These are phyloP conservation scores for Siniperca scherzeri DNA, from an alignment of 2,797 vertebrate genomes.

Conservation along the genomic window DNA sequence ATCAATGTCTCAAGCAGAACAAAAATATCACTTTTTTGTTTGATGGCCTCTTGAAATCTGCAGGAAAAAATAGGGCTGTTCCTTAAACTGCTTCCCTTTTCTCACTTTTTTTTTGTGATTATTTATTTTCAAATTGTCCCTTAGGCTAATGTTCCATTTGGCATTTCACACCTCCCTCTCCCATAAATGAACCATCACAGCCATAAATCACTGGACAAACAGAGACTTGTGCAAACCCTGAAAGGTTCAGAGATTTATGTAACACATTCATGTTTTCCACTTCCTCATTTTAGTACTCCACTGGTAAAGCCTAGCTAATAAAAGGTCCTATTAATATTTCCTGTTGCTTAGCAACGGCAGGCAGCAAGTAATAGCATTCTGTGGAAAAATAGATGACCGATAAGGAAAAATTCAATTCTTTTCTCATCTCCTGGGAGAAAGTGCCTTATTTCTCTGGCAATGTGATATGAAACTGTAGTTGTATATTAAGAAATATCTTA, in stretches of 20 bases:
- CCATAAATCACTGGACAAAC: constrained; percentile 99
- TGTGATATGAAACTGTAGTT: constrained; percentile 98
- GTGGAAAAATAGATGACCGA: constrained; percentile 99
- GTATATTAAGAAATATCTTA: constrained; percentile 89
- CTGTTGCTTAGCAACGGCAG: constrained; percentile 98
- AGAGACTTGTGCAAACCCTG: constrained; percentile 97
- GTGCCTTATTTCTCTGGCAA: constrained; percentile 98
- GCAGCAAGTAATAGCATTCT: constrained; percentile 99
- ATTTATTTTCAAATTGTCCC: constrained; percentile 99
- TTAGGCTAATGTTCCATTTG: constrained; percentile 98
- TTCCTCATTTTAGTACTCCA: constrained; percentile 99
- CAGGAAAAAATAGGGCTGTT: constrained; percentile 47
- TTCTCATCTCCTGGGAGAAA: constrained; percentile 99
- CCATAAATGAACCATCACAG: constrained; percentile 99
- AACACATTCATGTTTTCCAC: constrained; percentile 99
- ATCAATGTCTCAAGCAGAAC: constrained; percentile 70
- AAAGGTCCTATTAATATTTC: constrained; percentile 99
- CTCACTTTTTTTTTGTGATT: constrained; percentile 94
- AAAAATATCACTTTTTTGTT: constrained; percentile 66
- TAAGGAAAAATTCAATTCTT: constrained; percentile 99
- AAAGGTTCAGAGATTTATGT: constrained; percentile 99
- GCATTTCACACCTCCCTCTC: constrained; percentile 96
- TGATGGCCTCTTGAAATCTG: constrained; percentile 71
- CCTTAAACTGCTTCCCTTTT: constrained; percentile 89
- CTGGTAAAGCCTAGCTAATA: constrained; percentile 99